These are phyloP conservation scores for Protophormia terraenovae DNA, from an alignment of 2,888 invertebrate genomes.

Conservation along the genomic window DNA sequence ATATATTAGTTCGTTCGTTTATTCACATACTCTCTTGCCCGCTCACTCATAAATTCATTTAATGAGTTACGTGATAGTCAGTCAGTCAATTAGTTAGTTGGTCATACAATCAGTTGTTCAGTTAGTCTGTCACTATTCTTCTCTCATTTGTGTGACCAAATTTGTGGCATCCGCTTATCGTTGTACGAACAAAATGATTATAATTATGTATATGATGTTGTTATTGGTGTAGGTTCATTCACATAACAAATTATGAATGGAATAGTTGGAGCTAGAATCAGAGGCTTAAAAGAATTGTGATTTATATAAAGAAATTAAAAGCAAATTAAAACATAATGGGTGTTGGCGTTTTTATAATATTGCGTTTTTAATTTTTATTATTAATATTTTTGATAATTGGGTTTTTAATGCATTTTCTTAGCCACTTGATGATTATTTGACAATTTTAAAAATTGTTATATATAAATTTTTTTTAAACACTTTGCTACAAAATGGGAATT, in stretches of 20 bases:
- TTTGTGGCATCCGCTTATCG: slow-evolving; percentile 60
- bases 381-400: no score
- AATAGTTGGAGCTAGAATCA: neutral
- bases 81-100: neutral
- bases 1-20: neutral
- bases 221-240: slow-evolving; percentile 26
- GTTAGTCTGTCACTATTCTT: neutral
- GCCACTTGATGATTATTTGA: no score
- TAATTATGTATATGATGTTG: slow-evolving; percentile 22
- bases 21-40: neutral
- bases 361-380: no score
- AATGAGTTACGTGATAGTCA: neutral
- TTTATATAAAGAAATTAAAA: no score
- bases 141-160: slow-evolving; percentile 46
- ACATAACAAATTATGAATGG: slow-evolving; percentile 8
- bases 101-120: slow-evolving; percentile 6
- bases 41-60: neutral
- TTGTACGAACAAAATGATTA: neutral
- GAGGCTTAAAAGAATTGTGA: neutral
- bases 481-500: no score
- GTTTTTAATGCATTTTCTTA: no score
- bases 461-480: no score
- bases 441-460: no score
- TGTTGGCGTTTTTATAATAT: no score
- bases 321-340: no score